phyloP scores from a whole-genome alignment of 2,797 vertebrate species.

The Meda fulgida region DNA sequence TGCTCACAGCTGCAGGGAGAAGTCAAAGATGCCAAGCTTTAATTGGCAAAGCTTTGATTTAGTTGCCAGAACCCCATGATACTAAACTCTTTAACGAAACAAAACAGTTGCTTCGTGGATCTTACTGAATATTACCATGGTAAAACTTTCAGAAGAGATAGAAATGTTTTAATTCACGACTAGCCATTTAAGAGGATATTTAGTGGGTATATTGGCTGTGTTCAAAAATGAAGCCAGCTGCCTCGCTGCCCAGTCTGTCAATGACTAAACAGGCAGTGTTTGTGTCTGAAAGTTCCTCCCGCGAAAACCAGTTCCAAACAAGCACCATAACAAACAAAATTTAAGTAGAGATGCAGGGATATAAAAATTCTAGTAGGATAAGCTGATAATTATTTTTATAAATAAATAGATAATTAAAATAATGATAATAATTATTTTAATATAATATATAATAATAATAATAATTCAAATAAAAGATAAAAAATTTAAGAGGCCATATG shows the following conservation, averaged over 20 bases:
- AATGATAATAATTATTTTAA: no score
- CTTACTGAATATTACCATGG: slow-evolving; percentile 1
- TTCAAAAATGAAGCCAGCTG: slow-evolving; percentile 2
- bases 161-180: slow-evolving; percentile 22
- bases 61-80: slow-evolving; percentile 36
- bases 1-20: slow-evolving; percentile 59
- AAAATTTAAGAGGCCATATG: not conserved
- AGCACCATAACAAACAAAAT: not conserved
- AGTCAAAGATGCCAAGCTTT: slow-evolving; percentile 56
- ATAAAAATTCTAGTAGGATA: not conserved
- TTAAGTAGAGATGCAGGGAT: not conserved
- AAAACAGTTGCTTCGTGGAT: slow-evolving; percentile 21
- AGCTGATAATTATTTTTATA: not conserved
- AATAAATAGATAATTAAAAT: not conserved
- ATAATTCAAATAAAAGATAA: not conserved
- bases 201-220: not conserved
- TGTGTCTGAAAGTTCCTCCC: slow-evolving; percentile 13
- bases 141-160: slow-evolving; percentile 14
- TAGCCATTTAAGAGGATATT: not conserved
- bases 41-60: slow-evolving; percentile 60
- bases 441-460: no score
- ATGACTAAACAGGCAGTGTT: slow-evolving; percentile 25
- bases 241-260: slow-evolving; percentile 1
- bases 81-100: slow-evolving; percentile 46
- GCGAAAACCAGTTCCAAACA: not conserved